Conservation (phyloP, 2,888 invertebrate species). For the Cephus sareptanus region DNA sequence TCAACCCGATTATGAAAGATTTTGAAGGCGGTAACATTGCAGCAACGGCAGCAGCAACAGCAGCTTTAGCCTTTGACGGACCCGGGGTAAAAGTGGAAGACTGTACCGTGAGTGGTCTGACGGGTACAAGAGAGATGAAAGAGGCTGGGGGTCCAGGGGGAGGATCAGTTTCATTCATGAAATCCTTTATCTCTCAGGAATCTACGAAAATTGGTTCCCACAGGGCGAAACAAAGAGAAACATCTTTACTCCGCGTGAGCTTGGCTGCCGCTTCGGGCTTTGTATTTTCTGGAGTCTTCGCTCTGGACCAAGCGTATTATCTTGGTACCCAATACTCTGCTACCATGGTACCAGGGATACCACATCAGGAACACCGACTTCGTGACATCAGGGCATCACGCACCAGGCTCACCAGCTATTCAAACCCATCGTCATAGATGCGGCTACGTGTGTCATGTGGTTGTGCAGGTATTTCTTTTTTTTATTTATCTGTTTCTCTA, state of each 20-base stretch:
- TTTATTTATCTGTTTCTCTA: neutral
- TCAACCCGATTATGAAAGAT: constrained; percentile 18
- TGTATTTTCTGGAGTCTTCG: neutral
- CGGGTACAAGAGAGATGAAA: constrained; percentile 25
- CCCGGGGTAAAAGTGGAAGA: constrained; percentile 13
- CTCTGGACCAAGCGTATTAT: neutral
- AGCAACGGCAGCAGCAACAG: neutral
- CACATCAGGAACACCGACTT: neutral
- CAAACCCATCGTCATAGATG: neutral
- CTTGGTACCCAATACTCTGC: neutral
- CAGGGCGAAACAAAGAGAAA: constrained; percentile 43
- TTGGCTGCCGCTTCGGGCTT: neutral
- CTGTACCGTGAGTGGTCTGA: constrained; percentile 18
- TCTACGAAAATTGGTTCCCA: constrained; percentile 53
- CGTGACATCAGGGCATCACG: neutral
- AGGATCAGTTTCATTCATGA: constrained; percentile 52
- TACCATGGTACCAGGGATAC: neutral
- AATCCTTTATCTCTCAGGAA: constrained; percentile 47
- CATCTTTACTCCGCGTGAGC: constrained; percentile 23
- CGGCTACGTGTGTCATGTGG: neutral
- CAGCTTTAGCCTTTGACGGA: neutral
- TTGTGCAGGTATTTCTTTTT: neutral
- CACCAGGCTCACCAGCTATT: neutral
- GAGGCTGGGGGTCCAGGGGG: constrained; percentile 19
- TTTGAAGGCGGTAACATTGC: constrained; percentile 17